Percentiles rank a stretch among this genome's conserved stretches.
phyloP scores from a whole-genome alignment of 1,140 invertebrate species.

The Elysia chlorotica region DNA sequence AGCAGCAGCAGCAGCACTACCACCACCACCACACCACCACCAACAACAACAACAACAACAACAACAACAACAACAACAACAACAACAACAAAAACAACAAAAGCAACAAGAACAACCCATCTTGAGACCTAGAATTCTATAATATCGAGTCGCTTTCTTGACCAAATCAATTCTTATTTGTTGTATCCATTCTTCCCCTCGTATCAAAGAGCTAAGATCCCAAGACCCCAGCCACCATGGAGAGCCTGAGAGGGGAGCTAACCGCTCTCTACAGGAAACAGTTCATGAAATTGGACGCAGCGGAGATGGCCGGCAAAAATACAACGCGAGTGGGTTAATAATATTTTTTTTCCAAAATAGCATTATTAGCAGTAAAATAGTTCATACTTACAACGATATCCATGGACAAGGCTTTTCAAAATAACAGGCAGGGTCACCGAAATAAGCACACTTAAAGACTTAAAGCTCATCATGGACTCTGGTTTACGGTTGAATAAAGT shows the following conservation, averaged over 20 bases:
- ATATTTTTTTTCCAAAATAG: neutral
- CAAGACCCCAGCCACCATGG: no score
- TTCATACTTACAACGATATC: neutral
- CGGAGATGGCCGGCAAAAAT: constrained; percentile 9
- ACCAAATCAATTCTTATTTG: no score
- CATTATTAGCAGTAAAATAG: neutral
- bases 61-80: no score
- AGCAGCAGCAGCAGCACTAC: no score
- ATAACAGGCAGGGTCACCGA: neutral
- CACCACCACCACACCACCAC: no score
- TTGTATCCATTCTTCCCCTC: no score
- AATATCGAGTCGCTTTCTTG: no score
- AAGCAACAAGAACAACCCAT: no score
- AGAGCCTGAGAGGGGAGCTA: constrained; percentile 16
- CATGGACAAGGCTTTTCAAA: neutral
- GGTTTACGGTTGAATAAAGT: neutral
- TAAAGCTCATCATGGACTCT: neutral
- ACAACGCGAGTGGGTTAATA: constrained; percentile 5
- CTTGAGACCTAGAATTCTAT: no score
- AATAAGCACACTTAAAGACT: neutral
- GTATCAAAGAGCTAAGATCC: no score
- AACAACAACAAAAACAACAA: no score
- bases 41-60: no score
- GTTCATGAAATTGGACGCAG: constrained; percentile 18
- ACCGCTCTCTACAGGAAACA: constrained; percentile 21